Base-by-base conservation (phyloP, 1,140 invertebrate genomes). In the Leptopilina clavipes region DNA sequence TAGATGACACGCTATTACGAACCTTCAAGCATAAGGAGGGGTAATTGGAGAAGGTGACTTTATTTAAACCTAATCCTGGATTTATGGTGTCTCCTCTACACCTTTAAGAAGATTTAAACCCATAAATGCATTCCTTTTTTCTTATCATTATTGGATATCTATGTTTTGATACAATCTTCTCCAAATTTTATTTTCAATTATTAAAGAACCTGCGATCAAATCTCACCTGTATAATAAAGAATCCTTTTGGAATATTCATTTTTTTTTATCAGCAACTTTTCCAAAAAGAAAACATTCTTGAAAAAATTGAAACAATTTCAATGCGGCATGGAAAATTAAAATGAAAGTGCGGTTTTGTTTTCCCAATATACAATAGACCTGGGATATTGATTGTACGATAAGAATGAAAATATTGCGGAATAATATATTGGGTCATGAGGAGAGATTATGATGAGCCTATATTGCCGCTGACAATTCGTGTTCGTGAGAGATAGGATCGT, bases 401-500 rank as follows among this genome's bases (percentile, higher is more conserved):
- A 31, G 5, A 31, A 31, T 31, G 1, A 59, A 18, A 25, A 59
- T 59, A 65, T 65, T 65, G 11, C 8, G 25, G 18, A 22, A 65
- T 25, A 25, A 65, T 25, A 65, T 65, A 65, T 65, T 65, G 11
- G 56, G 56, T 65, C 56, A 65, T 65, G 19, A 22, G 19, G 19
- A 22, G 19, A 65, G 56, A 65, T 65, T 31, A 65, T 8, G 52
- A 56, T 65, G 56, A 31, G 56, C 19, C 22, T 25, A 65, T n/a
- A n/a, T 25, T 65, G 56, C 18, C 25, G 25, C 56, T 65, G 56
- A 31, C 56, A 65, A 65, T 59, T 11, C 18, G 22, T 22, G 22
- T 65, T 19, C 25, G 22, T 22, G 56, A 25, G 18, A 14, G 56
- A 9, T 65, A 65, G 11, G 22, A 65, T 65, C 56, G 25, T 65